Evolutionary conservation across 1,140 invertebrate species (phyloP).

Genomic region (Agrypnia vestita): DNA sequence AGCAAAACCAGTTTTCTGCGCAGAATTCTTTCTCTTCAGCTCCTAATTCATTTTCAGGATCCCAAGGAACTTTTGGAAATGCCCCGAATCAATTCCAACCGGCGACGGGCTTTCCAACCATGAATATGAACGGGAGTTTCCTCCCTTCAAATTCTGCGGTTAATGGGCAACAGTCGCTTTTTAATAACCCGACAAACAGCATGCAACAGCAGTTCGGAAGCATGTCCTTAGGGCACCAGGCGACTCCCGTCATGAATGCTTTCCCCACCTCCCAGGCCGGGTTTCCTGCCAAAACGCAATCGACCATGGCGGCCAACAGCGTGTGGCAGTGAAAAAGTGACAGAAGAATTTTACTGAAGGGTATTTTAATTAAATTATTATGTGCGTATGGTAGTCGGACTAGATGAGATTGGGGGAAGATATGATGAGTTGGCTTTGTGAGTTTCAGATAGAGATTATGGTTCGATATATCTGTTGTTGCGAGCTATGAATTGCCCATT

Average conservation of each 20-base stretch:
- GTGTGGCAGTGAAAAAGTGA: conserved; percentile 49
- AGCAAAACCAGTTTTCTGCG: conserved; percentile 49
- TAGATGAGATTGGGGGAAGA: conserved; percentile 13
- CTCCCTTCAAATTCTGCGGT: not conserved
- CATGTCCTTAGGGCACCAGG: conserved; percentile 50
- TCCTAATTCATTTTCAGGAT: conserved; percentile 27
- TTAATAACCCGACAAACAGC: conserved; percentile 26
- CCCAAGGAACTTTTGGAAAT: conserved; percentile 1
- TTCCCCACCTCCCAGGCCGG: conserved; percentile 42
- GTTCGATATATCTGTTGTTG: too few species aligned
- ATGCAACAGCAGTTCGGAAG: conserved; percentile 54
- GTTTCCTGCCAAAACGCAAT: conserved; percentile 47
- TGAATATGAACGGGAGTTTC: conserved; percentile 54
- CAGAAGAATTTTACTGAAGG: conserved; percentile 19
- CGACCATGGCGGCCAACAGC: conserved; percentile 53
- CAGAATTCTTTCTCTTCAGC: conserved; percentile 5
- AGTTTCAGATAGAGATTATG: not conserved
- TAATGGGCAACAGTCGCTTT: conserved; percentile 40
- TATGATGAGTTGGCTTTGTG: conserved; percentile 6
- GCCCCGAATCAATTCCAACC: conserved; percentile 46
- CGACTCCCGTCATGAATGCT: conserved; percentile 32
- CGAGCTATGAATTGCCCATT: too few species aligned
- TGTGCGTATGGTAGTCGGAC: not conserved
- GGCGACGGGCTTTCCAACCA: conserved; percentile 31
- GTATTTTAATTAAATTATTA: conserved; percentile 48